Evolutionary conservation across 2,888 invertebrate genomes (phyloP), one percentile per base, ranked within the genome.

Genomic region (Rhopalosiphum nymphaeae): DNA sequence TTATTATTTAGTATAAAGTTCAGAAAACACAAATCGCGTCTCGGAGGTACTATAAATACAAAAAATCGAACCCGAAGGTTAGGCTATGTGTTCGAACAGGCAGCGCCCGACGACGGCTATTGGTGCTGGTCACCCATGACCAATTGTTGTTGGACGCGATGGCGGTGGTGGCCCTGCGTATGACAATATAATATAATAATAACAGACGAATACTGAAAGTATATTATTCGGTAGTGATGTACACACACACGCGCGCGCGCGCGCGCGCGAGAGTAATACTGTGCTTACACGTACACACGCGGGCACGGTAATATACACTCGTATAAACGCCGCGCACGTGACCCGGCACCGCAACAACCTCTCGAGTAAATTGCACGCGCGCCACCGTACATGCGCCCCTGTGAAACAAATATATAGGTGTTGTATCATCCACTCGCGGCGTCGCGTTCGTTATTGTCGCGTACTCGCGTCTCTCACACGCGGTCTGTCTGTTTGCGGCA

Each of bases 261-360:
- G 4, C 26, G 26, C 57, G 9, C 53, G 10, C 29, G 36, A n/a
- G 16, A 36, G 36, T 78, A 78, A 78, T 78, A 78, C 78, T 21
- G 16, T 36, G 78, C 78, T 78, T 78, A 78, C 36, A 78, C 78
- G 78, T 78, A 78, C 78, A 36, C 36, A 36, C 78, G 36, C 36
- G 36, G 78, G 21, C 21, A 21, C 36, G 36, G 78, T 78, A 78
- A 25, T 56, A 89, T 29, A 46, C n/a, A 61, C 61, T 92, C 92
- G 86, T 92, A 87, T 88, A 87, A 88, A 88, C 29, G 49, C 87
- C 42, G 42, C 87, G 87, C 92, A 92, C 87, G 92, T 92, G 92
- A 92, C 87, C 87, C 92, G 92, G 87, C 87, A 67, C 87, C 87
- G 61, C 87, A 92, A 88, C 46, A 92, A 92, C 92, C 92, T 92